phyloP scores from a whole-genome alignment of 2,113 vertebrate species.

The Crotophaga sulcirostris region DNA sequence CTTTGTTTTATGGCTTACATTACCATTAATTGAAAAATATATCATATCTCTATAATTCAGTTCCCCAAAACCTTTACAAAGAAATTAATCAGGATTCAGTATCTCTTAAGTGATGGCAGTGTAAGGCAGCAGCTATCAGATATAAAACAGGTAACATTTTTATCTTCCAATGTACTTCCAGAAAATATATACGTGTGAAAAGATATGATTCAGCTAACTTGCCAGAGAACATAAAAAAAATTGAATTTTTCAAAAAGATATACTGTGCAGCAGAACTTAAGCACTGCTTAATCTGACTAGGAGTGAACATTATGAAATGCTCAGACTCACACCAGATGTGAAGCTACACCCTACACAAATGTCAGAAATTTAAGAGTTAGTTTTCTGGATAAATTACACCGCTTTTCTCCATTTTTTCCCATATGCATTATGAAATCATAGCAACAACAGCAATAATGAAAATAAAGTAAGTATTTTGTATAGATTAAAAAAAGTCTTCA shows the following conservation, averaged over 20 bases:
- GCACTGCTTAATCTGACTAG: background rate
- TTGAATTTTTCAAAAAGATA: background rate
- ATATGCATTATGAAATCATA: background rate
- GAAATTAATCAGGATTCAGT: background rate
- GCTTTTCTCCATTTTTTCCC: background rate
- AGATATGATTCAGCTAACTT: background rate
- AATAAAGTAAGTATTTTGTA: background rate
- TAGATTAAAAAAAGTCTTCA: background rate
- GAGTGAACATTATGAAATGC: background rate
- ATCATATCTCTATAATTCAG: background rate
- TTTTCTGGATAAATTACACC: background rate
- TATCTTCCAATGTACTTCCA: background rate
- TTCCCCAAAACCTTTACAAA: background rate
- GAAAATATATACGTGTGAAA: background rate
- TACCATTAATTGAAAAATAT: background rate
- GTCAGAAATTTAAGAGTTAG: background rate
- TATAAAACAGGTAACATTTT: background rate
- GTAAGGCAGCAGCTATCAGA: background rate
- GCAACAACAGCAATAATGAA: background rate
- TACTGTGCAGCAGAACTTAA: background rate
- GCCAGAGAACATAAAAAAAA: background rate
- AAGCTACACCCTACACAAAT: background rate
- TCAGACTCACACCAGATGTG: background rate
- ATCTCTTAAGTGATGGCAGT: background rate
- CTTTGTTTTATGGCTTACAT: background rate